Conservation (phyloP, 2,888 invertebrate species). For the Nymphalis polychloros region DNA sequence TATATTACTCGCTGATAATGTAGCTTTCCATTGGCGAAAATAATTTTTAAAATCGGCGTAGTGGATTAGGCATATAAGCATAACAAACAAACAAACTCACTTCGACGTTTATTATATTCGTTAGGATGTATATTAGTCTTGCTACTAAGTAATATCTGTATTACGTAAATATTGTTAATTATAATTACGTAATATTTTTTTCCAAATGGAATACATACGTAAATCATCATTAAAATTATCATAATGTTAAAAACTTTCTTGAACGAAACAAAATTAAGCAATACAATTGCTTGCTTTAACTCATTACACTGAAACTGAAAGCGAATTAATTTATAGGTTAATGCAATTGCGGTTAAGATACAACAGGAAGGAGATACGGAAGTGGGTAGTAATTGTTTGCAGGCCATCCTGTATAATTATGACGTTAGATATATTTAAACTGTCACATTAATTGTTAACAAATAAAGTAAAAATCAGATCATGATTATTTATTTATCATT, state of each 20-base stretch:
- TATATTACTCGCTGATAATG: too few species aligned
- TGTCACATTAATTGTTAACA: not conserved
- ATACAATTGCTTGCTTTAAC: conserved; percentile 43
- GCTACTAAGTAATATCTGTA: too few species aligned
- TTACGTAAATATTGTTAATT: not conserved
- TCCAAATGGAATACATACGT: not conserved
- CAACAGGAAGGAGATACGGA: conserved; percentile 34
- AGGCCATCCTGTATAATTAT: conserved; percentile 8
- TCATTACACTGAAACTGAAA: conserved; percentile 55
- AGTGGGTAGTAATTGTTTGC: conserved; percentile 8
- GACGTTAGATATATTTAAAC: not conserved
- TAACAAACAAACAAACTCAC: too few species aligned
- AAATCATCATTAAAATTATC: not conserved
- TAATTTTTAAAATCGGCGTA: too few species aligned
- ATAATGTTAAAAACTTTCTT: not conserved
- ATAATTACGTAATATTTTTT: not conserved
- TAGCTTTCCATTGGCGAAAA: too few species aligned
- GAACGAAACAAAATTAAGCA: not conserved
- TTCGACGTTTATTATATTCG: too few species aligned
- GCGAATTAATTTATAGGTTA: conserved; percentile 70
- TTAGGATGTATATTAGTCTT: too few species aligned
- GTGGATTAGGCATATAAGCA: too few species aligned
- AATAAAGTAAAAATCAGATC: too few species aligned
- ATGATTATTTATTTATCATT: too few species aligned
- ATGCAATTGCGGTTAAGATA: conserved; percentile 48